phyloP scores from a whole-genome alignment of 2,888 invertebrate genomes.

The Girardia tigrina region DNA sequence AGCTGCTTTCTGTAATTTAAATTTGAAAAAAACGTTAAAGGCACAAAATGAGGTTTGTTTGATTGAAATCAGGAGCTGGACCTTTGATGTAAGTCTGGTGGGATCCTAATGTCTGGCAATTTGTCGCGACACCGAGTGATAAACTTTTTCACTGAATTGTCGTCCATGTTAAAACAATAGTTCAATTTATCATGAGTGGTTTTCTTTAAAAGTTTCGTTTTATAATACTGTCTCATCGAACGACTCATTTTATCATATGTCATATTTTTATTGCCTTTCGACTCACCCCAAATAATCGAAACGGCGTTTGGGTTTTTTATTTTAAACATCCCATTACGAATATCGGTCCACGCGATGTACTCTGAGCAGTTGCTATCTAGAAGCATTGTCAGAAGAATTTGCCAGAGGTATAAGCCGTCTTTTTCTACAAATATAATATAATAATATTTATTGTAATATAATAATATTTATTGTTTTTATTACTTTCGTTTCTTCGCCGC shows the following conservation, averaged over 20 bases:
- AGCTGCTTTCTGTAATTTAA: conserved; percentile 10
- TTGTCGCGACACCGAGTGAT: background rate
- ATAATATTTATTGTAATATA: too few relatives aligned
- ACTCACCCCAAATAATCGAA: conserved; percentile 26
- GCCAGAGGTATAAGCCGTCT: conserved; percentile 30
- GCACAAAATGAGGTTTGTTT: conserved; percentile 11
- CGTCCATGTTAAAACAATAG: conserved; percentile 19
- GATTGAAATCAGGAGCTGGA: background rate
- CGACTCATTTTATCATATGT: conserved; percentile 30
- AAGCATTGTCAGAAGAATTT: background rate
- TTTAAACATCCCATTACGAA: background rate
- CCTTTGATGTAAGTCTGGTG: background rate
- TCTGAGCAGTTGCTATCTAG: background rate
- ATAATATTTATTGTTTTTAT: too few relatives aligned
- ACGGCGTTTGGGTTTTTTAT: conserved; percentile 7
- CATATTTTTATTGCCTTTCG: conserved; percentile 26
- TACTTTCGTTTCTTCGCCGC: too few relatives aligned
- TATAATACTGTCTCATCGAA: conserved; percentile 31
- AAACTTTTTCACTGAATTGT: conserved; percentile 10
- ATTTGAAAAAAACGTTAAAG: background rate
- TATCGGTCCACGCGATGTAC: conserved; percentile 19
- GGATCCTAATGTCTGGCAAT: background rate
- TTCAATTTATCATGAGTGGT: conserved; percentile 11
- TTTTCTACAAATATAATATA: background rate
- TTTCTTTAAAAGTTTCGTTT: conserved; percentile 20